Evolutionary conservation across 1,140 invertebrate species (phyloP), one percentile per base, ranked within the genome.

Genomic region (Zeugodacus cucurbitae): DNA sequence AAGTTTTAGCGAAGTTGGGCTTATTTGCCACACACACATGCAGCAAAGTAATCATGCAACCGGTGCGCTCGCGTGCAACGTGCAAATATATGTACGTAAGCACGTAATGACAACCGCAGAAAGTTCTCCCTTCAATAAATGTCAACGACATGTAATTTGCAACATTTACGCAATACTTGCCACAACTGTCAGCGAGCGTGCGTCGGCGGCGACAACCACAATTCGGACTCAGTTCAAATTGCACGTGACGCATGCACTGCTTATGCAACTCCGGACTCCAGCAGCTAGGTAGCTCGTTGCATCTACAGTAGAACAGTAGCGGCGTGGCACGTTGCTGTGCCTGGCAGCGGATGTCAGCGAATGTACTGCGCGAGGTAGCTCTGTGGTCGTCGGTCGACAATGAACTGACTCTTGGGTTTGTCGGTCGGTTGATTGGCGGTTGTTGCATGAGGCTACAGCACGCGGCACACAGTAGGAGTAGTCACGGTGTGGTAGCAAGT

Each of bases 351-450:
- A 32, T 67, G 67, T 22, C 32, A 74, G 22, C 67, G 17, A 34
- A 29, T 67, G 64, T 32, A 67, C 64, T 29, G 29, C 3, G 7
- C 14, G 14, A 54, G 48, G 58, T 10, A 10, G 58, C 58, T 26
- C 22, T 17, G 34, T 41, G 67, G 67, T 74, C 67, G 37, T n/a
- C 34, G 20, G 37, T 20, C 67, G 34, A n/a, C 34, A 37, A 37
- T 37, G 67, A 37, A 74, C 34, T 74, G 67, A 74, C 67, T 74
- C 34, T 74, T 74, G 20, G 67, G 67, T 74, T 74, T 74, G 67
- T 74, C 34, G 67, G 17, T 74, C 32, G 67, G 37, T 74, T 74
- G 67, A 20, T 67, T 2, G 1, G 29, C 10, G 64, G 17, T 74
- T 29, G 62, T 29, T 67, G 29, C 0, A 14, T 17, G 14, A 3